Conservation (phyloP, 2,888 invertebrate genomes). For the Dinocampus coccinellae region DNA sequence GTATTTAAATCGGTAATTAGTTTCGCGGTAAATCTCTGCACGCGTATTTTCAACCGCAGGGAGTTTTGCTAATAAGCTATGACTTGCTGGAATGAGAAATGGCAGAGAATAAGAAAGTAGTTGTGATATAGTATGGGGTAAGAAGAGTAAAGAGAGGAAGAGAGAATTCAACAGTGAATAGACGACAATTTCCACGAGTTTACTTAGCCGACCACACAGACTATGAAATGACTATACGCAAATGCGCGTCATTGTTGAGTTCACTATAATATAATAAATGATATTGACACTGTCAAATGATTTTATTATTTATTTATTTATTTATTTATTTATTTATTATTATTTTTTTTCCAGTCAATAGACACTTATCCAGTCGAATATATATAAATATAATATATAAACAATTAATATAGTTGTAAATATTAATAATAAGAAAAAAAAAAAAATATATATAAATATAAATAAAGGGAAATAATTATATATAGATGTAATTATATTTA, state of each 20-base stretch:
- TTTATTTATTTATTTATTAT: too few relatives aligned
- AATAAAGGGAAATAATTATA: too few relatives aligned
- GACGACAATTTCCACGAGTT: constrained; percentile 44
- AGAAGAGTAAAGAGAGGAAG: constrained; percentile 30
- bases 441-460: too few relatives aligned
- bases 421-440: too few relatives aligned
- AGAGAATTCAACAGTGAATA: constrained; percentile 31
- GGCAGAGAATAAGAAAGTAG: constrained; percentile 14
- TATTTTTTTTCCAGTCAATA: too few relatives aligned
- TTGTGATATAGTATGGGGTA: background rate
- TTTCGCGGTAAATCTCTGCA: constrained; percentile 27
- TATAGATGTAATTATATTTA: too few relatives aligned
- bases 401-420: too few relatives aligned
- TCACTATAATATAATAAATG: background rate
- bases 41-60: background rate
- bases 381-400: too few relatives aligned
- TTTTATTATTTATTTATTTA: too few relatives aligned
- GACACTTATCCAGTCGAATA: too few relatives aligned
- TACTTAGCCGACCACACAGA: constrained; percentile 33
- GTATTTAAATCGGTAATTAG: constrained; percentile 32
- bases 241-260: background rate
- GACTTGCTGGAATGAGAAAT: constrained; percentile 24
- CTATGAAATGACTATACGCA: background rate
- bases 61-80: constrained; percentile 28
- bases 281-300: background rate